A percentile compares a stretch with the other conserved stretches of the same genome.
Conservation (phyloP, 1,140 invertebrate species). For the Drosophila sturtevanti region DNA sequence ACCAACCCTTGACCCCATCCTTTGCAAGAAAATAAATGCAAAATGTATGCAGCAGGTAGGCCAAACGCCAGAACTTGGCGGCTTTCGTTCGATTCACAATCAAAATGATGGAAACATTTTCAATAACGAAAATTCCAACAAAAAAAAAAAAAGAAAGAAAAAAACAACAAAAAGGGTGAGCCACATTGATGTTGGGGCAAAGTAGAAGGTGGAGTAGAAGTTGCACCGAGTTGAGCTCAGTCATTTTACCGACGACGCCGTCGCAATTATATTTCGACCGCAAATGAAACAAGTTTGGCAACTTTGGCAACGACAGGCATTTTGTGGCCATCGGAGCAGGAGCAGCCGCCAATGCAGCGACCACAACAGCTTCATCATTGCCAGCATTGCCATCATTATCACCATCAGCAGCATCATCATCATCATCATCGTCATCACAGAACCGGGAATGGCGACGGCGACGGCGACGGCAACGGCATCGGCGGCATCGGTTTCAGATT, state of each 20-base stretch:
- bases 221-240: background rate
- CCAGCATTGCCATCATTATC: constrained; percentile 18
- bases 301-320: constrained; percentile 73
- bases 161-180: constrained; percentile 6
- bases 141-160: constrained; percentile 57
- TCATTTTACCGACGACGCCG: constrained; percentile 32
- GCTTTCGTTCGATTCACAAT: constrained; percentile 9
- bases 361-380: constrained; percentile 76
- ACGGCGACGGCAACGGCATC: constrained; percentile 22
- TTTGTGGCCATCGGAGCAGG: constrained; percentile 51
- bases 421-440: constrained; percentile 13
- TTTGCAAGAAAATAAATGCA: background rate
- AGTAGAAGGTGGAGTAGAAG: constrained; percentile 9
- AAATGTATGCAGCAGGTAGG: constrained; percentile 5
- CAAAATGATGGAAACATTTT: constrained; percentile 65
- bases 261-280: constrained; percentile 75
- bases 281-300: constrained; percentile 81
- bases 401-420: constrained; percentile 12
- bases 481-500: background rate
- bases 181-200: constrained; percentile 11
- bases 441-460: constrained; percentile 39
- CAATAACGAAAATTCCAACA: constrained; percentile 75
- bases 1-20: constrained; percentile 1
- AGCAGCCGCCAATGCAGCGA: constrained; percentile 46
- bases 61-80: constrained; percentile 7